Evolutionary conservation across 2,797 vertebrate species (phyloP).

Genomic region (Fratercula arctica): DNA sequence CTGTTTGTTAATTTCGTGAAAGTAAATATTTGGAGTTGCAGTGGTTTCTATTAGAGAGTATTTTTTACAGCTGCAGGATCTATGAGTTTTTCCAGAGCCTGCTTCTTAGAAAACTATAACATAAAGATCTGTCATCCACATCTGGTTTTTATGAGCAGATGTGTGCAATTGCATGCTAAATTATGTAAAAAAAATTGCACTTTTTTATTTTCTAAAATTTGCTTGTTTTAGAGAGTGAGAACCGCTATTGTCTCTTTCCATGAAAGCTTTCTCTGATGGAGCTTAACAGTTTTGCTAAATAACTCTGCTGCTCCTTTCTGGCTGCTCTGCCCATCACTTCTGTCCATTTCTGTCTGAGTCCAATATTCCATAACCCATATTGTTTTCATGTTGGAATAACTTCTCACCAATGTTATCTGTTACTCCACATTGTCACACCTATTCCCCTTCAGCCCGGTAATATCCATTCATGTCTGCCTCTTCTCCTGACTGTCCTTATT

Average conservation of each 20-base stretch:
- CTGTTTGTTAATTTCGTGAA: neutral
- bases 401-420: neutral
- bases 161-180: neutral
- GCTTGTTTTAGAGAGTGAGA: neutral
- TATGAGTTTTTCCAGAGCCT: neutral
- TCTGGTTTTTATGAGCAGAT: neutral
- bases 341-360: neutral
- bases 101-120: neutral
- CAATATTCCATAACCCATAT: neutral
- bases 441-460: neutral
- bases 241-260: neutral
- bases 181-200: neutral
- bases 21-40: neutral
- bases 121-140: neutral
- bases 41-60: neutral
- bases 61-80: neutral
- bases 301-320: neutral
- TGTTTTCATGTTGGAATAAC: neutral
- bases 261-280: neutral
- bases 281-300: neutral
- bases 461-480: neutral
- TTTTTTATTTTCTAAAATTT: neutral
- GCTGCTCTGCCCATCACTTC: neutral
- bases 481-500: neutral
- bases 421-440: neutral